Evolutionary conservation across 2,797 vertebrate genomes (phyloP).

Genomic region (Chiloscyllium punctatum): DNA sequence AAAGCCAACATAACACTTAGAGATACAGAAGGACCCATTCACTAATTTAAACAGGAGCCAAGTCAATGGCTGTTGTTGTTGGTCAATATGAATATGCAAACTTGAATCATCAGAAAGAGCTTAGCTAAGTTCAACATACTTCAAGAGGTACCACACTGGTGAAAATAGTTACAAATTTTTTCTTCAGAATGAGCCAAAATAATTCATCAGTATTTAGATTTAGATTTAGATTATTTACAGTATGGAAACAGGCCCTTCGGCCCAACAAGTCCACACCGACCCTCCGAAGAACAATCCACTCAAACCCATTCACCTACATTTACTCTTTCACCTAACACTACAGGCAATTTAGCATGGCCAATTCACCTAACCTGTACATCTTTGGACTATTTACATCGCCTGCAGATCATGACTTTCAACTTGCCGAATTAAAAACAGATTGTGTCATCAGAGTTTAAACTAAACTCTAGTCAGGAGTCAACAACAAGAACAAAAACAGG

Average conservation of each 20-base stretch:
- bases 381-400: background rate
- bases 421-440: background rate
- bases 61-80: background rate
- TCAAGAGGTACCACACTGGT: background rate
- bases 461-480: background rate
- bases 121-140: background rate
- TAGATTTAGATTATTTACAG: too few species aligned
- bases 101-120: background rate
- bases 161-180: background rate
- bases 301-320: too few species aligned
- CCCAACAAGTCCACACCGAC: too few species aligned
- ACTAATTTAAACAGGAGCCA: background rate
- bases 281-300: too few species aligned
- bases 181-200: background rate
- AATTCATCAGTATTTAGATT: background rate
- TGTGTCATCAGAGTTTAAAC: background rate
- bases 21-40: background rate
- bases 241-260: too few species aligned
- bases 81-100: background rate
- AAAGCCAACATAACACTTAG: background rate
- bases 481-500: too few species aligned
- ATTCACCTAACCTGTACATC: too few species aligned
- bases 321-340: too few species aligned
- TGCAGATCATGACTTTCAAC: background rate
- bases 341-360: too few species aligned